These are phyloP conservation scores for Paradoxurus hermaphroditus DNA, from an alignment of 2,113 vertebrate genomes.

Conservation along the genomic window DNA sequence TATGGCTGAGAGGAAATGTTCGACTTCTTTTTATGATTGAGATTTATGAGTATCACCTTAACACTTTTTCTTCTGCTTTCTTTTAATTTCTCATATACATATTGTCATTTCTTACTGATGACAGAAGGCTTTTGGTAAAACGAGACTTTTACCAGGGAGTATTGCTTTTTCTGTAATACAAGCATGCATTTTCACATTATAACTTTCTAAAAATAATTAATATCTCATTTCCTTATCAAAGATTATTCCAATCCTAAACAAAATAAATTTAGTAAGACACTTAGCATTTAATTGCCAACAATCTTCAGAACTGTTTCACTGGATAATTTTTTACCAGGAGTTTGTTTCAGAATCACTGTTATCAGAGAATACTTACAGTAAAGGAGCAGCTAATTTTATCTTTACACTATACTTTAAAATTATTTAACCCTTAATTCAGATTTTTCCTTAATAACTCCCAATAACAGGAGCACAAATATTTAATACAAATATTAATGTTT, in stretches of 20 bases:
- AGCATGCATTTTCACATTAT: not conserved
- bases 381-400: not conserved
- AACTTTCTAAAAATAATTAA: conserved; percentile 9
- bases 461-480: not conserved
- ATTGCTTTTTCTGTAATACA: not conserved
- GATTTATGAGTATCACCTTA: not conserved
- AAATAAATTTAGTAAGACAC: not conserved
- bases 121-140: not conserved
- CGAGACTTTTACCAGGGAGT: not conserved
- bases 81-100: not conserved
- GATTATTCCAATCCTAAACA: not conserved
- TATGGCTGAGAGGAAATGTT: not conserved
- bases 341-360: not conserved
- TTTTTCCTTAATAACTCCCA: not conserved
- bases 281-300: not conserved
- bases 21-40: not conserved
- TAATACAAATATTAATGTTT: not conserved
- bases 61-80: not conserved
- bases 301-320: not conserved
- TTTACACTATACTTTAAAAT: not conserved
- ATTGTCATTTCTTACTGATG: not conserved
- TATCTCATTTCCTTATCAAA: not conserved
- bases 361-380: not conserved
- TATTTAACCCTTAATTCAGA: not conserved
- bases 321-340: not conserved